Percentiles rank a stretch among this genome's conserved stretches.
phyloP scores from a whole-genome alignment of 1,140 invertebrate genomes.

The Drosophila athabasca region DNA sequence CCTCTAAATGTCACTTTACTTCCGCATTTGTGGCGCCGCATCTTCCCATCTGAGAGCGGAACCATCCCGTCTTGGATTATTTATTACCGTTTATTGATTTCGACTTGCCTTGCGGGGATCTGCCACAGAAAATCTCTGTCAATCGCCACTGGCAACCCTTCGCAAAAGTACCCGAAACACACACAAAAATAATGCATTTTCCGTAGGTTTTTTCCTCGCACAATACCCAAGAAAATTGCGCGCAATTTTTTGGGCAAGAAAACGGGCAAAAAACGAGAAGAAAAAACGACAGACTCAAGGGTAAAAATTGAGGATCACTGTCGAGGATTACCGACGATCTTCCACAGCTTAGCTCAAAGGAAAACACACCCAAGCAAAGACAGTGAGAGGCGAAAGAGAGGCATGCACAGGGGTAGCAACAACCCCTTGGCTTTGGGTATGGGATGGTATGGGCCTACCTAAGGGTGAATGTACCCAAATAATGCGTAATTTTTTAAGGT shows the following conservation, averaged over 20 bases:
- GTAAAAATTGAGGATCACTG: conserved; percentile 81
- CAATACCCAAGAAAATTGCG: conserved; percentile 50
- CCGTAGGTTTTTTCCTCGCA: conserved; percentile 11
- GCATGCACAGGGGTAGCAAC: conserved; percentile 13
- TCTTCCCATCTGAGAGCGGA: conserved; percentile 11
- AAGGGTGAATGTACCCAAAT: conserved; percentile 54
- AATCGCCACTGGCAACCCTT: conserved; percentile 62
- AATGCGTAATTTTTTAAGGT: conserved; percentile 77
- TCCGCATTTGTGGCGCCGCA: conserved; percentile 67
- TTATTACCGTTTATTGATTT: conserved; percentile 81
- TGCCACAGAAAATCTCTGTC: conserved; percentile 71
- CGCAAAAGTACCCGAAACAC: conserved; percentile 26
- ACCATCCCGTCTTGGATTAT: conserved; percentile 41
- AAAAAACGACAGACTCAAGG: conserved; percentile 64
- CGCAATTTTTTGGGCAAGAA: conserved; percentile 60
- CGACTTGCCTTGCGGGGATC: conserved; percentile 60
- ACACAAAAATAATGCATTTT: conserved; percentile 62
- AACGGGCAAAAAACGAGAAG: conserved; percentile 50
- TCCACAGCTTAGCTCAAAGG: conserved; percentile 73
- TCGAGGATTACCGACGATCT: conserved; percentile 76
- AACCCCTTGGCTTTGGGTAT: conserved; percentile 23
- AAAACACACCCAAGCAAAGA: conserved; percentile 37
- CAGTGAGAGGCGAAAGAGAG: not conserved
- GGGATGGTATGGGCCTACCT: conserved; percentile 21
- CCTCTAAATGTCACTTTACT: conserved; percentile 63